Evolutionary conservation across 1,140 invertebrate genomes (phyloP).

Genomic region (Drosophila repletoides): DNA sequence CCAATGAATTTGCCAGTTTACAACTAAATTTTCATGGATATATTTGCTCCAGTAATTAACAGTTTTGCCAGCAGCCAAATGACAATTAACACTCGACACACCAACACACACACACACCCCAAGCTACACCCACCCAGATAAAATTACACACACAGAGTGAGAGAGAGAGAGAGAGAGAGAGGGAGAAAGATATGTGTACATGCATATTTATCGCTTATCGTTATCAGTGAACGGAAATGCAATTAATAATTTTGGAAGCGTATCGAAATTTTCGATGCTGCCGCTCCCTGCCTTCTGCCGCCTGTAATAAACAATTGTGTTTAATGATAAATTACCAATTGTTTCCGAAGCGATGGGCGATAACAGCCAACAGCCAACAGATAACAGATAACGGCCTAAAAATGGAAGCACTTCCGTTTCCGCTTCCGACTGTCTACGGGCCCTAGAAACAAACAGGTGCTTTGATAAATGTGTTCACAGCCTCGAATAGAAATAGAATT

Average conservation of each 20-base stretch:
- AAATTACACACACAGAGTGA: constrained; percentile 1
- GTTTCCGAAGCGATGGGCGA: constrained; percentile 18
- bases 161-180: not conserved
- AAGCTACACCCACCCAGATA: not conserved
- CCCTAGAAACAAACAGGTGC: not conserved
- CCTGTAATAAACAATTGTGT: constrained; percentile 59
- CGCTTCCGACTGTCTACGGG: constrained; percentile 11
- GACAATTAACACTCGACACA: constrained; percentile 60
- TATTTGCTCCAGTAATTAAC: constrained; percentile 66
- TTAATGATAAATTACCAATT: constrained; percentile 64
- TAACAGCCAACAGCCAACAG: not conserved
- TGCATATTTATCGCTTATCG: not conserved
- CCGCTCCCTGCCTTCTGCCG: too few species aligned
- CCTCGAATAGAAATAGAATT: not conserved
- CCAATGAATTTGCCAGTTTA: constrained; percentile 11
- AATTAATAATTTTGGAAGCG: constrained; percentile 59
- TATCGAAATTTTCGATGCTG: constrained; percentile 4
- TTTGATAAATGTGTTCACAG: too few species aligned
- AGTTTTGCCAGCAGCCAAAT: constrained; percentile 60
- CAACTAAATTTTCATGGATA: constrained; percentile 48
- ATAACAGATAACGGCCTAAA: constrained; percentile 44
- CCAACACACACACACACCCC: not conserved
- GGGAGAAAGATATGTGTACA: not conserved
- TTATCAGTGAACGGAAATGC: constrained; percentile 51
- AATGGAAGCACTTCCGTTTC: constrained; percentile 29